phyloP scores from a whole-genome alignment of 2,888 invertebrate genomes.

The Eupithecia insigniata region DNA sequence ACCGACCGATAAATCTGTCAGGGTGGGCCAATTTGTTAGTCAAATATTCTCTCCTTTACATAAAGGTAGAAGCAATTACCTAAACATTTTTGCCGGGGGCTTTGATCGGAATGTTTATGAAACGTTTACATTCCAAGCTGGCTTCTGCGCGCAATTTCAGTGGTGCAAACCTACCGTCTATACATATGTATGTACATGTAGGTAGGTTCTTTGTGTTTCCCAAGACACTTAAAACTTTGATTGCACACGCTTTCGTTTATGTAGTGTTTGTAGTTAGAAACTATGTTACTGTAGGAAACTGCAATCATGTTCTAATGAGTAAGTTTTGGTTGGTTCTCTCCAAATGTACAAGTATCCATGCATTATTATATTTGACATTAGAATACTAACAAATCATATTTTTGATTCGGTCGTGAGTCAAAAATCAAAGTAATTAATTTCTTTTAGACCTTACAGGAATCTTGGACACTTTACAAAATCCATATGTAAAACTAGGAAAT shows the following conservation, averaged over 20 bases:
- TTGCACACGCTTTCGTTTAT: conserved; percentile 40
- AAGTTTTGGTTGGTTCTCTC: neutral
- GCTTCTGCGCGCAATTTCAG: neutral
- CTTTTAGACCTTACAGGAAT: too few species aligned
- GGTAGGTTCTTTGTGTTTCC: conserved; percentile 12
- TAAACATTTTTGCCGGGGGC: conserved; percentile 1
- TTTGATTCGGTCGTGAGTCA: too few species aligned
- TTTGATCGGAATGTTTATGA: conserved; percentile 19
- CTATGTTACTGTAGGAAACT: conserved; percentile 12
- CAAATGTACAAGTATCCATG: neutral
- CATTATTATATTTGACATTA: too few species aligned
- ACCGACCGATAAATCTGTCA: conserved; percentile 28
- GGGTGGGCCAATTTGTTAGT: conserved; percentile 19
- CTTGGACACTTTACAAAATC: too few species aligned
- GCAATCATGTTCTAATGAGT: conserved; percentile 3
- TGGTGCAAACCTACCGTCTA: neutral
- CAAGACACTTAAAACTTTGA: conserved; percentile 46
- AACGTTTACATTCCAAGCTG: neutral
- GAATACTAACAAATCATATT: too few species aligned
- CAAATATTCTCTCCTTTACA: conserved; percentile 23
- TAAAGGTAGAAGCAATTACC: conserved; percentile 1
- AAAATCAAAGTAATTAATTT: too few species aligned
- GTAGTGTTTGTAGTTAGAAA: conserved; percentile 19
- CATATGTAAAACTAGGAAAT: too few species aligned
- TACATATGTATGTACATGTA: neutral